Conservation (phyloP, 2,888 invertebrate species). For the Nemurella pictetii region DNA sequence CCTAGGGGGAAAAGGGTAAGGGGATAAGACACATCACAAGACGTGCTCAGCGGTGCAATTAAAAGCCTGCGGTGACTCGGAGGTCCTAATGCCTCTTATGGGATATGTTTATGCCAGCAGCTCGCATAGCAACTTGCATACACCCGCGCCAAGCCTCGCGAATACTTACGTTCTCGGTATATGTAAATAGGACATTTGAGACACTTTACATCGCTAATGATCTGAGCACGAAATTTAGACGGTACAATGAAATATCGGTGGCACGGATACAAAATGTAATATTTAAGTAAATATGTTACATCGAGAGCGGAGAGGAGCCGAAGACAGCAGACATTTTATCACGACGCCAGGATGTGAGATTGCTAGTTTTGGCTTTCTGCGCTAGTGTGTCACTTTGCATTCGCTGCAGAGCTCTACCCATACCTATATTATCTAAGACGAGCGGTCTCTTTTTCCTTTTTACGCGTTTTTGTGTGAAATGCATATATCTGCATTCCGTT, state of each 20-base stretch:
- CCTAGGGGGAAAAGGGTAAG: not conserved
- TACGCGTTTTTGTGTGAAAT: not conserved
- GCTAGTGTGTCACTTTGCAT: not conserved
- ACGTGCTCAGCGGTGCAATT: constrained; percentile 22
- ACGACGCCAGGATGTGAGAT: not conserved
- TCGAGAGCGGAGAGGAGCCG: not conserved
- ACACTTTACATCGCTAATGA: constrained; percentile 23
- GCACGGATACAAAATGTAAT: not conserved
- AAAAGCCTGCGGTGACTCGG: constrained; percentile 7
- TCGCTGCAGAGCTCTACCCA: not conserved
- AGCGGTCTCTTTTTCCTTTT: not conserved
- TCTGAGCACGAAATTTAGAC: not conserved
- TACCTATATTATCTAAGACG: too few species aligned
- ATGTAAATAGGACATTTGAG: constrained; percentile 22
- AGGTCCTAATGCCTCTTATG: constrained; percentile 19
- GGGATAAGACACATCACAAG: not conserved
- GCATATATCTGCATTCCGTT: not conserved
- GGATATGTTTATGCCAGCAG: not conserved
- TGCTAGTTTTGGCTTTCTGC: not conserved
- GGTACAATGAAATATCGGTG: not conserved
- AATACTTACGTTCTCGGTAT: constrained; percentile 9
- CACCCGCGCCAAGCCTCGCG: not conserved
- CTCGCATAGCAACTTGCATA: not conserved
- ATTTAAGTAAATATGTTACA: not conserved
- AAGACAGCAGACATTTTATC: not conserved